Conservation (phyloP, 2,888 invertebrate genomes). For the Julus scanicus region DNA sequence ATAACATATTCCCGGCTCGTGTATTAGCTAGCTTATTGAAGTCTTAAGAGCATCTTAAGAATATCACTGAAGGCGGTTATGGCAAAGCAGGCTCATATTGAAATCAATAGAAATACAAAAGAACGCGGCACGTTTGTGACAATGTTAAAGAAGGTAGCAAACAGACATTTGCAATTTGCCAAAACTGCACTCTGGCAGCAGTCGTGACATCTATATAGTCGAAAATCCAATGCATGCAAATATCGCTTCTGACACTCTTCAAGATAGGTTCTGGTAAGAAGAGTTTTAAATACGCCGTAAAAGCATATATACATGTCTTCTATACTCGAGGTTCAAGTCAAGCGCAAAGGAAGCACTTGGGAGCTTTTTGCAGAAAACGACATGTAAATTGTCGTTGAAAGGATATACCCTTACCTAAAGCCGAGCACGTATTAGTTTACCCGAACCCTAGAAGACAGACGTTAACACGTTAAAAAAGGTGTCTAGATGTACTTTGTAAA, state of each 20-base stretch:
- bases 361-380: background rate
- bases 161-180: background rate
- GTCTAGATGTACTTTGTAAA: background rate
- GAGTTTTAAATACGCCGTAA: background rate
- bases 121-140: background rate
- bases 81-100: background rate
- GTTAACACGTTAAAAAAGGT: background rate
- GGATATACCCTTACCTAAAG: background rate
- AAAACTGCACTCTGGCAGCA: background rate
- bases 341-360: background rate
- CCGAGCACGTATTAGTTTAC: background rate
- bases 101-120: background rate
- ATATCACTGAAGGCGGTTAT: background rate
- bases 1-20: background rate
- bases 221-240: background rate
- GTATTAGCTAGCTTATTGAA: slow-evolving; percentile 40
- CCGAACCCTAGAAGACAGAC: background rate
- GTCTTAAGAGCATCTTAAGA: background rate
- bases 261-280: background rate
- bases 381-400: slow-evolving; percentile 21
- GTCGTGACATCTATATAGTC: background rate
- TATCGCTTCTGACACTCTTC: background rate
- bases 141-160: background rate
- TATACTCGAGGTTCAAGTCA: background rate
- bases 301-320: background rate